These are phyloP conservation scores for Ptychadena robeensis DNA, from an alignment of 2,797 vertebrate species.

Conservation along the genomic window DNA sequence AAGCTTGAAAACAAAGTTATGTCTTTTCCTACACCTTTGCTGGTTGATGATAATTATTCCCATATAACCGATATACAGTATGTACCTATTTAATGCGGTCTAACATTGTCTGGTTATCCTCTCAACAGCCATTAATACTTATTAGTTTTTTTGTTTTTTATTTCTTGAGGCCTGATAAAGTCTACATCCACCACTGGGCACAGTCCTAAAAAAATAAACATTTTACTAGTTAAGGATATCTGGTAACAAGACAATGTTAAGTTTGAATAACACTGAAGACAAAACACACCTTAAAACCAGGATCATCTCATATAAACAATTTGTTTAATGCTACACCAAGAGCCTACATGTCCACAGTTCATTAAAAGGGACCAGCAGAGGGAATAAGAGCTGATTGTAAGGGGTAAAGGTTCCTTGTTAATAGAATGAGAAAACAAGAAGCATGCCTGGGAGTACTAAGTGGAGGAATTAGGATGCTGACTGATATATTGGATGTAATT, in stretches of 20 bases:
- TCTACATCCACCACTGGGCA: too few species aligned
- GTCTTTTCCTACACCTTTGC: too few species aligned
- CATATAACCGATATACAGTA: too few species aligned
- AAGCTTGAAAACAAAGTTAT: too few species aligned
- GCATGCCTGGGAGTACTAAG: conserved; percentile 7
- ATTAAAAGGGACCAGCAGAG: conserved; percentile 26
- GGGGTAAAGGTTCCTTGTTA: conserved; percentile 9
- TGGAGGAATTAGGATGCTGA: conserved; percentile 20
- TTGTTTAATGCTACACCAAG: conserved; percentile 5
- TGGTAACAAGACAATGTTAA: neutral
- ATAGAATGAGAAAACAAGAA: neutral
- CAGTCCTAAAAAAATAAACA: neutral
- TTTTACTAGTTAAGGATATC: neutral
- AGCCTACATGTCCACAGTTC: neutral
- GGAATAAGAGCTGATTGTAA: conserved; percentile 30
- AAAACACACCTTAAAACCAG: neutral
- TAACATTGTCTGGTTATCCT: too few species aligned
- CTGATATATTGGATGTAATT: neutral
- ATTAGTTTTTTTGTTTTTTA: too few species aligned
- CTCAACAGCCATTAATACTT: too few species aligned
- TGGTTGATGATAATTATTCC: too few species aligned
- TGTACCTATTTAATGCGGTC: too few species aligned
- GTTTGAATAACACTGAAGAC: neutral
- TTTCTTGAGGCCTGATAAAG: too few species aligned
- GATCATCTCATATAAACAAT: neutral